phyloP scores from a whole-genome alignment of 1,140 invertebrate genomes.

The Panonychus citri region DNA sequence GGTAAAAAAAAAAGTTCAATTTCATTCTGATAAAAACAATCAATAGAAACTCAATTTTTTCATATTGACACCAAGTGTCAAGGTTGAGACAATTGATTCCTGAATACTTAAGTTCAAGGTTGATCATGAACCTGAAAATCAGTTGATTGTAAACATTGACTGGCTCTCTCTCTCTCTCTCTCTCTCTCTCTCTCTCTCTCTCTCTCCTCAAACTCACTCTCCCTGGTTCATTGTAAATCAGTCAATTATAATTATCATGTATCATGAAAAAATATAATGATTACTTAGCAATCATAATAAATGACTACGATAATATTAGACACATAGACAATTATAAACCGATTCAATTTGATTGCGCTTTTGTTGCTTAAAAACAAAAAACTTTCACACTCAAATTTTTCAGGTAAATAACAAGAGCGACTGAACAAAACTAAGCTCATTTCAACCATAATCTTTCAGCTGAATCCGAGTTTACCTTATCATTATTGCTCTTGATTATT shows the following conservation, averaged over 20 bases:
- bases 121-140: no score
- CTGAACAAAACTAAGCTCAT: no score
- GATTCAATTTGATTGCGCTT: neutral
- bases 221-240: no score
- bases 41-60: no score
- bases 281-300: neutral
- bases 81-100: no score
- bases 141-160: no score
- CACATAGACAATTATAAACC: neutral
- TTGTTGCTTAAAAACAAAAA: neutral
- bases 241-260: no score
- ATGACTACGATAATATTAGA: neutral
- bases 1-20: no score
- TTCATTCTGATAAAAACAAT: no score
- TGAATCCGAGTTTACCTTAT: neutral
- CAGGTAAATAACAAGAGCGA: no score
- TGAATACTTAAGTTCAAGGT: no score
- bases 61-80: no score
- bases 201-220: neutral
- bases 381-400: neutral
- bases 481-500: neutral
- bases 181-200: neutral
- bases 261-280: neutral
- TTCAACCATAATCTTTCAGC: neutral
- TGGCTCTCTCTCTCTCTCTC: neutral